These are phyloP conservation scores for Nettapus auritus DNA, from an alignment of 2,113 vertebrate genomes.

Conservation along the genomic window DNA sequence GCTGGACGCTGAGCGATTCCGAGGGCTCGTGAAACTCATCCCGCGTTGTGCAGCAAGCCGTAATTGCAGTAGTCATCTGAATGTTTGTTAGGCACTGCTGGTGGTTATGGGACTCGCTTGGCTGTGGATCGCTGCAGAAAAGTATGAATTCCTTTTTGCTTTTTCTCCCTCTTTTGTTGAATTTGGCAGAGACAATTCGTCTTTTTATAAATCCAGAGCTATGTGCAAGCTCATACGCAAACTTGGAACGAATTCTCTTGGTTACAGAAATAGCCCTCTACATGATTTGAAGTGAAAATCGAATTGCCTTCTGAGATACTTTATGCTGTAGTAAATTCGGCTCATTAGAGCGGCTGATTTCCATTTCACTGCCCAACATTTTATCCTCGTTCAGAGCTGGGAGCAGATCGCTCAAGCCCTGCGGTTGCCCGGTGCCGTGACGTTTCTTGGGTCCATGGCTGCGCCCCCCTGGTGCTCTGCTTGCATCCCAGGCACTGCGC, in stretches of 20 bases:
- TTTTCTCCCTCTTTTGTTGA: slow-evolving; percentile 2
- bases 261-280: slow-evolving; percentile 31
- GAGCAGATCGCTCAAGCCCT: background rate
- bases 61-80: background rate
- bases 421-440: rapidly evolving
- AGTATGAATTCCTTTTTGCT: background rate
- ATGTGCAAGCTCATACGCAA: background rate
- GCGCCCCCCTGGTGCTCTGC: rapidly evolving
- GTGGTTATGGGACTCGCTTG: background rate
- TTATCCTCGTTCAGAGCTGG: background rate
- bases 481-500: background rate
- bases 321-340: slow-evolving; percentile 24
- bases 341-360: slow-evolving; percentile 26
- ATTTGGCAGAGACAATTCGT: slow-evolving; percentile 15
- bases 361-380: background rate
- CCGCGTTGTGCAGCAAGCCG: no score
- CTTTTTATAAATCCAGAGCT: slow-evolving; percentile 6
- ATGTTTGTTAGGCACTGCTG: rapidly evolving
- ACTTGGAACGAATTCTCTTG: slow-evolving; percentile 27
- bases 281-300: background rate
- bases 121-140: background rate
- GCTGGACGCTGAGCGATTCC: background rate
- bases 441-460: background rate
- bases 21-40: background rate
- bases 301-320: slow-evolving; percentile 11